Conservation (phyloP, 1,140 invertebrate species). For the Drepana arcuata region DNA sequence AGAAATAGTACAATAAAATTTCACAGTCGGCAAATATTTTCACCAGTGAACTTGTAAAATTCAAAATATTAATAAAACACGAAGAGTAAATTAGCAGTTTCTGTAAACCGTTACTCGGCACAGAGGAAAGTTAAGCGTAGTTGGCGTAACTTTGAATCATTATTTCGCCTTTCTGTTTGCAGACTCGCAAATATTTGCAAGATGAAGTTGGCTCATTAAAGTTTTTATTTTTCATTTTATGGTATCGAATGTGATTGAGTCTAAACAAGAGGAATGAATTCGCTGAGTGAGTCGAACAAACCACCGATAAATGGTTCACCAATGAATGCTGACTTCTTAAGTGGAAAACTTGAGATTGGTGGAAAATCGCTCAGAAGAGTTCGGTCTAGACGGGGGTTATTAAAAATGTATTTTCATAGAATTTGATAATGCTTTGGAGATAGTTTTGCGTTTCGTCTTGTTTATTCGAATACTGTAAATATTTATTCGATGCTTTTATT, state of each 20-base stretch:
- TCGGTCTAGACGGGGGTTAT: slow-evolving; percentile 66
- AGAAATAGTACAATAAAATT: no score
- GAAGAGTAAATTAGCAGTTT: slow-evolving; percentile 15
- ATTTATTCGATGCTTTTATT: no score
- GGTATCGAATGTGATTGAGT: slow-evolving; percentile 50
- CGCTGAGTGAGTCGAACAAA: slow-evolving; percentile 24
- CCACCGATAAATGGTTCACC: slow-evolving; percentile 34
- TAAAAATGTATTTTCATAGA: slow-evolving; percentile 58
- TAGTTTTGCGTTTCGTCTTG: slow-evolving; percentile 1
- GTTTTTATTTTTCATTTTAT: slow-evolving; percentile 54
- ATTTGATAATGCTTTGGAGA: slow-evolving; percentile 38
- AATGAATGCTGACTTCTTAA: slow-evolving; percentile 41
- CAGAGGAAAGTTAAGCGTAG: slow-evolving; percentile 13
- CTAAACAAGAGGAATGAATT: slow-evolving; percentile 47
- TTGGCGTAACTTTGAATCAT: slow-evolving; percentile 14
- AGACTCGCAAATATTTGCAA: slow-evolving; percentile 51
- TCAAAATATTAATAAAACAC: no score
- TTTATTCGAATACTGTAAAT: no score
- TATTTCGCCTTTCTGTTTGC: slow-evolving; percentile 21
- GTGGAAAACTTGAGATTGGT: slow-evolving; percentile 49
- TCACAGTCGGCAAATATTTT: no score
- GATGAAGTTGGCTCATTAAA: slow-evolving; percentile 52
- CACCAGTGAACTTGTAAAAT: no score
- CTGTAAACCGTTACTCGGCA: no score
- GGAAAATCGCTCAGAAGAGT: slow-evolving; percentile 42